phyloP scores from a whole-genome alignment of 2,113 vertebrate genomes.

The Gymnogyps californianus region DNA sequence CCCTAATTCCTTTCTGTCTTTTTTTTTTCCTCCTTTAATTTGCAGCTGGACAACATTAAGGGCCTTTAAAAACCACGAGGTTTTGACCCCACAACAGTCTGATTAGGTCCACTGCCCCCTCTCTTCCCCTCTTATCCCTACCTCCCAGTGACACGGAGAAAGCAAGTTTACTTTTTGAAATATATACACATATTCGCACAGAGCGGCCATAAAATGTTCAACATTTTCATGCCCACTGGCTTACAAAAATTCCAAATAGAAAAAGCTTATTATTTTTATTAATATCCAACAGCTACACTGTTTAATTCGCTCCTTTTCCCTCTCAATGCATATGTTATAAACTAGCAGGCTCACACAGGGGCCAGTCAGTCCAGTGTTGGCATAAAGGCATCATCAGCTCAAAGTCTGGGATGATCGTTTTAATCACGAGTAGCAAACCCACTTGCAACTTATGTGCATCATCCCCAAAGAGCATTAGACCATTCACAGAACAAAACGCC shows the following conservation, averaged over 20 bases:
- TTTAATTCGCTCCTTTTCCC: neutral
- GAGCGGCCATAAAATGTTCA: neutral
- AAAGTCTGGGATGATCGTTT: neutral
- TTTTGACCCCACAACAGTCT: slow-evolving; percentile 68
- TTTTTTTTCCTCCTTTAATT: slow-evolving; percentile 1
- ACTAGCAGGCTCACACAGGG: neutral
- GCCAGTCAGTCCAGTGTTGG: neutral
- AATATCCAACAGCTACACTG: neutral
- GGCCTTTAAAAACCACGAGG: slow-evolving; percentile 75
- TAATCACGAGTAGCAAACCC: neutral
- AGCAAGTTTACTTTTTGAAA: slow-evolving; percentile 77
- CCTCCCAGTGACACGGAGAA: slow-evolving; percentile 68
- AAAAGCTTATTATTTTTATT: slow-evolving; percentile 37
- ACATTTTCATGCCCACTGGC: neutral
- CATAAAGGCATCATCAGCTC: neutral
- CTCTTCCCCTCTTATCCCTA: neutral
- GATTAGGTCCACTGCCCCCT: slow-evolving; percentile 61
- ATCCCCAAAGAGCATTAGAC: neutral
- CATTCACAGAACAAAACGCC: neutral
- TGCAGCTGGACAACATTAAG: slow-evolving; percentile 90
- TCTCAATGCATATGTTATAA: neutral
- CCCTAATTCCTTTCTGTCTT: neutral
- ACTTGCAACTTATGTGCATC: fast-evolving
- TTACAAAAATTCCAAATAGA: neutral
- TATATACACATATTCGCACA: neutral